Evolutionary conservation across 2,888 invertebrate species (phyloP), one percentile per base, ranked within the genome.

Genomic region (Leptinotarsa tumamoca): DNA sequence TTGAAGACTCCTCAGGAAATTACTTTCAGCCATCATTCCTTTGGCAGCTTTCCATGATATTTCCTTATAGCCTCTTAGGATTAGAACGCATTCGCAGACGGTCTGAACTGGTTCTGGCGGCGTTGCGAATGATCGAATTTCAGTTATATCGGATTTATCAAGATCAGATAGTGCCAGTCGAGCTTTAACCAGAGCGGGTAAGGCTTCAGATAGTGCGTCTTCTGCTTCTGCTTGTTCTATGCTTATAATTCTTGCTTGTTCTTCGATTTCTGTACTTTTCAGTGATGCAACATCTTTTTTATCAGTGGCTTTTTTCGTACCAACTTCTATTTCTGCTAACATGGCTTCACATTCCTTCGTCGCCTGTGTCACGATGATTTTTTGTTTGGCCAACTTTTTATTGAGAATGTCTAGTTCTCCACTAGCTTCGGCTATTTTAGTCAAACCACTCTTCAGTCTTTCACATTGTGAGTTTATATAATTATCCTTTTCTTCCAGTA

Each of bases 1-100:
- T 88, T 94, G 94, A 52, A 98, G 90, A 71, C 91, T 91, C 71
- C 91, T 90, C 54, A 98, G 87, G 88, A 97, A 98, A 87, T 92
- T 94, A 0, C 95, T 94, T 85, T 98, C 97, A 0, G 95, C 93
- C 97, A 98, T 96, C 94, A 98, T 95, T 92, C 95, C 87, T 95
- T 97, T 89, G 0, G 97, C 96, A 1, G 94, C 92, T 87, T 97
- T 97, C 97, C 97, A 98, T 63, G 93, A 95, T 4, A 96, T 92
- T 81, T 97, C 97, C 82, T 94, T 95, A 67, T 93, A 90, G 2
- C 95, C 95, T 79, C 94, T 92, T 74, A 98, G 91, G 71, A 97
- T 96, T 0, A 94, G 95, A 23, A 98, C 94, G 85, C 96, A 96
- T 87, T 98, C 97, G 86, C 96, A 96, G 0, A 98, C 95, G 0